Base-by-base conservation (phyloP, 2,113 vertebrate species). In the zebrafish (Danio rerio) region DNA sequence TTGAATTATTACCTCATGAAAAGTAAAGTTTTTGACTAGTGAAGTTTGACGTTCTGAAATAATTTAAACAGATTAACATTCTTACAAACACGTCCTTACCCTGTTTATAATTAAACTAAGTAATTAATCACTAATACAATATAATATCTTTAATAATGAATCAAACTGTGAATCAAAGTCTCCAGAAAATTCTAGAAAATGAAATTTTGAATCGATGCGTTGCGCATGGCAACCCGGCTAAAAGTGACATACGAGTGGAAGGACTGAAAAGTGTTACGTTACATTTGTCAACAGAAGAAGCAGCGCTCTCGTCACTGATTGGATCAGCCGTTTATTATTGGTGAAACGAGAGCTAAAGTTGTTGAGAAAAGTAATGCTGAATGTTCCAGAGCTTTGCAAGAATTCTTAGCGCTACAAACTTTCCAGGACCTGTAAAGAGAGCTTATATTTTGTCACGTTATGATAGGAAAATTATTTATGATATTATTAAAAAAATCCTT, bases 171-270 rank as follows among this genome's bases (percentile, higher is more conserved):
- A 2, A 31, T 31, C 31, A 31, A 31, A 1, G 47, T 5, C 11
- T 52, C n/a, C 4, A 73, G 71, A 73, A 73, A 42, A 16, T 53
- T 73, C 49, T 73, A 15, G 4, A 7, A 55, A 49, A 12, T 52
- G 49, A 5, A 12, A 7, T 2, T 18, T 55, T 6, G 7, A 55
- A 73, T 20, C 18, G 18, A 21, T 70, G n/a, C 18, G 3, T 21
- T n/a, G 15, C 53, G 3, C 13, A 20, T 78, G 80, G 69, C 84
- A 85, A 85, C 81, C 79, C 42, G 8, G 47, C n/a, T 13, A n/a
- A 16, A 65, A 13, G 20, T 1, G 31, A 63, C 20, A 13, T 40
- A 15, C 15, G 18, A 11, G n/a, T n/a, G n/a, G 31, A 81, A 63
- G 31, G 45, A 20, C 42, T 21, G 61, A 5, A 18, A 10, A 4